Evolutionary conservation across 2,888 invertebrate genomes (phyloP), one percentile per base, ranked within the genome.

Genomic region (Brachycybe producta): DNA sequence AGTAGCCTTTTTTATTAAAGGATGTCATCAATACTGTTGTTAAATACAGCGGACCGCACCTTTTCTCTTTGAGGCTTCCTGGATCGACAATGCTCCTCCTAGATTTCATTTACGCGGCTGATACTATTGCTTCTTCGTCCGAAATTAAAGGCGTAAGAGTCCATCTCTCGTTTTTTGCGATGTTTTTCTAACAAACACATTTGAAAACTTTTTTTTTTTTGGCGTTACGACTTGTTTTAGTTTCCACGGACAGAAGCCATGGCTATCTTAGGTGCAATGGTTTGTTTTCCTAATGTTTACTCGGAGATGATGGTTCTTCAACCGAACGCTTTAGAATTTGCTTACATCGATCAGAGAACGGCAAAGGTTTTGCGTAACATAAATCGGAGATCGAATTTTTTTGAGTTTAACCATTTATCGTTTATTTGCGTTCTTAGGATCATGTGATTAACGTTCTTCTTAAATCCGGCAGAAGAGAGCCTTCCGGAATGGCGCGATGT

Each of bases 221-320:
- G 24, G 5, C 28, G 7, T 17, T n/a, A 8, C 28, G 19, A 19
- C 19, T 8, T 44, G n/a, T 45, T 46, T 35, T 46, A 78, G 78
- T 80, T 82, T 53, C 94, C 94, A 0, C 75, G 92, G 52, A 82
- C 84, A 8, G 94, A 94, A 62, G 92, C 92, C 1, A 80, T 91
- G 23, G 83, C 88, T 0, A 80, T 94, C 54, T 71, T 95, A 28
- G 91, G 91, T 1, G 83, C 87, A 1, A 69, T 95, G 49, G 70
- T 94, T 36, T 82, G 87, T 57, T 75, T 88, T 57, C 86, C 90
- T 1, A 78, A 82, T 57, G 75, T 75, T 8, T 72, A 78, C 52
- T 73, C 76, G 61, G 75, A 76, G 60, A 72, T 80, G 40, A 79
- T 80, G 2, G 78, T 80, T 65, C 68, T 84, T 42, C 77, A 82